phyloP scores from a whole-genome alignment of 1,140 invertebrate species.

The Centruroides sculpturatus region DNA sequence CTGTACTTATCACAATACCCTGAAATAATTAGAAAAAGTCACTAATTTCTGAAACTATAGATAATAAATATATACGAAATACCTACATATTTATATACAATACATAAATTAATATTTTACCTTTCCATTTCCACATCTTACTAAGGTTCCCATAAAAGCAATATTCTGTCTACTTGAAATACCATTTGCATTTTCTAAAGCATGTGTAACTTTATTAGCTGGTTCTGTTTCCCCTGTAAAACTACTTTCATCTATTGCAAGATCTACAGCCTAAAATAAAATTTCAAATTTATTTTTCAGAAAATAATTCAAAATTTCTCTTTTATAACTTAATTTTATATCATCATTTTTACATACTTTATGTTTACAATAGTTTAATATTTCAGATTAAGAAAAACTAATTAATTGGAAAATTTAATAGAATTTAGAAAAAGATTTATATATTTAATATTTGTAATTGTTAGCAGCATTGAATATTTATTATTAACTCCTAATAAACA shows the following conservation, averaged over 20 bases:
- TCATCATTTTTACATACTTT: too few species aligned
- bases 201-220: constrained; percentile 47
- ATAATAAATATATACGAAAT: too few species aligned
- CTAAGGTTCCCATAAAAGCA: constrained; percentile 96
- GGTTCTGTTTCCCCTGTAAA: constrained; percentile 85
- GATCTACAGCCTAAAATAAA: constrained; percentile 41
- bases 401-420: too few species aligned
- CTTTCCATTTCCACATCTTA: constrained; percentile 91
- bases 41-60: neutral
- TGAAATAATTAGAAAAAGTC: constrained; percentile 27
- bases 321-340: too few species aligned
- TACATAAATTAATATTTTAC: constrained; percentile 32
- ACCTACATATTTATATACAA: too few species aligned
- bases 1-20: constrained; percentile 95
- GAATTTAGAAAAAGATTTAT: too few species aligned
- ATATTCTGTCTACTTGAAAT: constrained; percentile 69
- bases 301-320: neutral
- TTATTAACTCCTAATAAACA: too few species aligned
- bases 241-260: constrained; percentile 93
- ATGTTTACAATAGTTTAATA: too few species aligned
- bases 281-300: neutral
- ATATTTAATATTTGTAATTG: too few species aligned
- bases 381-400: too few species aligned
- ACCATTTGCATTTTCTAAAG: constrained; percentile 38
- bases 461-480: too few species aligned